Evolutionary conservation across 2,113 vertebrate genomes (phyloP).

Genomic region (Anguilla rostrata): DNA sequence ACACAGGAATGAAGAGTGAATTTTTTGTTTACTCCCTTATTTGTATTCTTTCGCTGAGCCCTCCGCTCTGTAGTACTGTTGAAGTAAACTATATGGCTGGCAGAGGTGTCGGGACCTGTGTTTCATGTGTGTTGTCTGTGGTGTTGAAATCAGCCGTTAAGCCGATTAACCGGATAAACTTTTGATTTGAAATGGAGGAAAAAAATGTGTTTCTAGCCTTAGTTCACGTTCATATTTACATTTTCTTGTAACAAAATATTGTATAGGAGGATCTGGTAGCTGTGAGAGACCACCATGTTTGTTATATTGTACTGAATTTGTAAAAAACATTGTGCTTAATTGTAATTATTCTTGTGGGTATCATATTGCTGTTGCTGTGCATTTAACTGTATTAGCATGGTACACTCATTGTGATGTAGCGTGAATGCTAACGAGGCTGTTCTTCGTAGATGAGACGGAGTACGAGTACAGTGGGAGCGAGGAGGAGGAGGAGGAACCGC

Average conservation of each 20-base stretch:
- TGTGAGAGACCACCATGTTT: neutral
- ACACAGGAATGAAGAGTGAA: neutral
- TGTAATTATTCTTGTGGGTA: neutral
- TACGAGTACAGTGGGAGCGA: constrained; percentile 99
- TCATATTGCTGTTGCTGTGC: neutral
- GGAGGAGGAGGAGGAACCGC: constrained; percentile 95
- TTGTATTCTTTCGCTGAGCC: neutral
- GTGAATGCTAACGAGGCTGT: neutral
- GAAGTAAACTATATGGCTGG: neutral
- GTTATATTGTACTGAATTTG: neutral
- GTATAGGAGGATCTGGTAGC: neutral
- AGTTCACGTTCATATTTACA: neutral
- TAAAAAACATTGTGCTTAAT: too few species aligned
- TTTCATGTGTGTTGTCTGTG: neutral
- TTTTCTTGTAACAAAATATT: neutral
- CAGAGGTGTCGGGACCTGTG: neutral
- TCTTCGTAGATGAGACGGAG: constrained; percentile 88
- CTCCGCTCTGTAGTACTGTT: neutral
- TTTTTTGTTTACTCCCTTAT: neutral
- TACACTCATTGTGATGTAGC: neutral
- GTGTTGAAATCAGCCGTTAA: neutral
- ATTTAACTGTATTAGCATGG: neutral
- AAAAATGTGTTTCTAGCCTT: neutral
- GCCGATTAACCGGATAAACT: neutral
- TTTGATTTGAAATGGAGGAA: neutral